Evolutionary conservation across 2,888 invertebrate genomes (phyloP), one percentile per base, ranked within the genome.

Genomic region (Pardosa pseudoannulata): DNA sequence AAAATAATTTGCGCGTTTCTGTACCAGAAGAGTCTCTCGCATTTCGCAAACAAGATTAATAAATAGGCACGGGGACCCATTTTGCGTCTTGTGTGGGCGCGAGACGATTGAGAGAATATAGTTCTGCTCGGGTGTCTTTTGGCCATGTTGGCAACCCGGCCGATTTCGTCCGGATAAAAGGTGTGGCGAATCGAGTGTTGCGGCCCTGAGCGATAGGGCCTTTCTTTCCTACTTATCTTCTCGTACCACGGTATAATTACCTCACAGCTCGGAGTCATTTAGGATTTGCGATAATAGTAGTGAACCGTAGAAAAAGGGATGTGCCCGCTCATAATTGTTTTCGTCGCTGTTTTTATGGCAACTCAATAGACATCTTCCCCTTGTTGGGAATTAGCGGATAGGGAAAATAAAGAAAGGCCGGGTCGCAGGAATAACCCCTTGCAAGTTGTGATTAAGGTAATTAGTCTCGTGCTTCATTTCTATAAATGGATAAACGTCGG

Each of bases 251-350:
- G 56, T 56, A 23, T 56, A 56, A 56, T 56, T 56, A 56, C 56
- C 56, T 56, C 56, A 56, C 56, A 56, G 56, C 23, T 56, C 3
- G 13, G 19, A 23, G 56, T 23, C 1, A 56, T 56, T 56, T 56
- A 23, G 56, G 56, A 6, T 56, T 56, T 56, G 56, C 23, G 56
- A 56, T 56, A 56, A 56, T 56, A 56, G 56, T 23, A 56, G 56
- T 23, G 23, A 56, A 23, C 46, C 23, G 56, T 56, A 56, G 23
- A 6, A 56, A 56, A 56, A 56, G 56, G 23, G 56, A 23, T 56
- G 56, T 56, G 23, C 23, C 23, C 56, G 56, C 23, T 16, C 23
- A 19, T 56, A 56, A 56, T 56, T 56, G 56, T 56, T 56, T 56
- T 56, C 56, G 56, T 56, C 56, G 56, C 23, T 56, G 56, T 56